Percentiles rank a stretch among this genome's conserved stretches.
phyloP scores from a whole-genome alignment of 2,797 vertebrate genomes.

The Pelochelys cantorii region DNA sequence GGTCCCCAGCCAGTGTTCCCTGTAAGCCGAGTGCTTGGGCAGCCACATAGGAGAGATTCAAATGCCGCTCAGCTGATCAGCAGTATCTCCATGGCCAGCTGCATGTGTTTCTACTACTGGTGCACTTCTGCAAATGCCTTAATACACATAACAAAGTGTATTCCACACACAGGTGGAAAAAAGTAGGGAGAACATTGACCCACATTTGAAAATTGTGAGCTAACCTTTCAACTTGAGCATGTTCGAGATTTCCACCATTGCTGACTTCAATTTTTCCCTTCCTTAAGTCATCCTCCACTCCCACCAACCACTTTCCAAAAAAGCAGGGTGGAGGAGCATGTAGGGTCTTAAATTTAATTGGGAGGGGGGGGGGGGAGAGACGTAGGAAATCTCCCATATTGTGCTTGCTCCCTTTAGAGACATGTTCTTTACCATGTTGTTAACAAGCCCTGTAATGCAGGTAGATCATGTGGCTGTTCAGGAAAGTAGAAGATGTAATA shows the following conservation, averaged over 20 bases:
- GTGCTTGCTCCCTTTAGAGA: accelerated
- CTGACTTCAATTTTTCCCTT: neutral
- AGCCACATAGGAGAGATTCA: too few species aligned
- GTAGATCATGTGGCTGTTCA: neutral
- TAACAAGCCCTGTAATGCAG: accelerated
- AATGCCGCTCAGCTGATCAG: too few species aligned
- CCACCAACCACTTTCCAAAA: neutral
- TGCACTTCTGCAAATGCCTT: too few species aligned
- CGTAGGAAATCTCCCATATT: accelerated
- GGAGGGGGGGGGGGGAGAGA: neutral
- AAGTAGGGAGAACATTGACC: too few species aligned
- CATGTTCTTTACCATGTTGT: neutral
- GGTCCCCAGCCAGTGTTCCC: neutral
- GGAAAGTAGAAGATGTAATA: neutral
- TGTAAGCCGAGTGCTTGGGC: too few species aligned
- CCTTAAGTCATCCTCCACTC: neutral
- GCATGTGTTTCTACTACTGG: too few species aligned
- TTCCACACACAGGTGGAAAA: too few species aligned
- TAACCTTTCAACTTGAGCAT: accelerated
- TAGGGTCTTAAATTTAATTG: neutral
- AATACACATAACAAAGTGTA: too few species aligned
- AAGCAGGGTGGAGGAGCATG: neutral
- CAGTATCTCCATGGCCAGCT: too few species aligned
- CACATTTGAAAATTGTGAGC: neutral
- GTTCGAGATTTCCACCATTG: accelerated